These are phyloP conservation scores for Drosophila cognata DNA, from an alignment of 2,888 invertebrate genomes.

Conservation along the genomic window DNA sequence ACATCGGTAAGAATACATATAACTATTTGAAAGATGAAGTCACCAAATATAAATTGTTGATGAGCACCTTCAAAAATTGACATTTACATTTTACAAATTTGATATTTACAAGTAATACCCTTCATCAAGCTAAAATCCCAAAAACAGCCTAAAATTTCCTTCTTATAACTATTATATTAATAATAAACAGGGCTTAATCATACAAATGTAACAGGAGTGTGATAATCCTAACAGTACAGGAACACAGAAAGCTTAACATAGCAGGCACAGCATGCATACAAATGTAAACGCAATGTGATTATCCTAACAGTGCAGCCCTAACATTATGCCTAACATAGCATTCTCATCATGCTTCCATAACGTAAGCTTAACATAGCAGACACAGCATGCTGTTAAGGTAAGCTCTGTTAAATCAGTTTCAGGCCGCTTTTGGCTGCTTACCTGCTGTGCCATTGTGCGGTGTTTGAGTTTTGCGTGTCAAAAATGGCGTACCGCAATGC, in stretches of 20 bases:
- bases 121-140: background rate
- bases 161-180: too few relatives aligned
- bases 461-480: slow-evolving; percentile 37
- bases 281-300: background rate
- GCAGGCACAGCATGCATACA: background rate
- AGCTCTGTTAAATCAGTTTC: background rate
- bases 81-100: background rate
- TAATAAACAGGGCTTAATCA: too few relatives aligned
- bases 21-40: background rate
- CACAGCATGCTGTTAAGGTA: slow-evolving; percentile 7
- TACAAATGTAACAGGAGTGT: background rate
- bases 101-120: background rate
- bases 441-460: slow-evolving; percentile 38
- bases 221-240: background rate
- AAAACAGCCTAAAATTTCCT: background rate
- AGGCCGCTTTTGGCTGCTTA: slow-evolving; percentile 10
- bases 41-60: background rate
- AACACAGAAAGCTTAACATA: background rate
- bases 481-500: slow-evolving; percentile 70
- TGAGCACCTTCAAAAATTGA: background rate
- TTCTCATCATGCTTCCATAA: background rate
- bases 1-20: accelerated
- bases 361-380: background rate
- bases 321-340: background rate
- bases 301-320: background rate